phyloP scores from a whole-genome alignment of 2,888 invertebrate genomes.

The Pollenia labialis region DNA sequence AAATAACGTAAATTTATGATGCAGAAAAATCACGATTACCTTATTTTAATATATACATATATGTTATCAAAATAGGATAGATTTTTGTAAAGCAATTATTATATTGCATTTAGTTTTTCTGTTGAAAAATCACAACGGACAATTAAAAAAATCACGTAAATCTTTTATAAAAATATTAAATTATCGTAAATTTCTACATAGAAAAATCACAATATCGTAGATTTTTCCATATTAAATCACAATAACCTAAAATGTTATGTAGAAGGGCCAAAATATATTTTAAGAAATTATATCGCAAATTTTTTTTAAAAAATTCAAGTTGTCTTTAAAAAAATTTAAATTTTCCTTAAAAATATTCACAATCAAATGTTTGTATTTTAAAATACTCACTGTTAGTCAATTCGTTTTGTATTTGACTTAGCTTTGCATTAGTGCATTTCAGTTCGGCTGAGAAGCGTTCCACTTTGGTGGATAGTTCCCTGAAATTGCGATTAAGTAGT shows the following conservation, averaged over 20 bases:
- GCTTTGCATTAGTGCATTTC: constrained; percentile 76
- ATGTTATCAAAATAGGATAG: no score
- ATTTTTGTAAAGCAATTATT: no score
- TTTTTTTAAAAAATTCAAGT: background rate
- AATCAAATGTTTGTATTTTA: background rate
- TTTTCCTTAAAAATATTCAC: background rate
- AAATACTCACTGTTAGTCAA: constrained; percentile 79
- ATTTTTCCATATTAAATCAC: background rate
- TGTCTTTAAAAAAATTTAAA: background rate
- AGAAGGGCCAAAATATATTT: background rate
- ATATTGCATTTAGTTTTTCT: no score
- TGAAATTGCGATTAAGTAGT: constrained; percentile 79
- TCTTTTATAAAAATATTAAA: background rate
- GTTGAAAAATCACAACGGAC: no score
- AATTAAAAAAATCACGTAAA: background rate
- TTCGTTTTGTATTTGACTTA: constrained; percentile 78
- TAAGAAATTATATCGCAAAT: background rate
- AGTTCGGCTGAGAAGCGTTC: constrained; percentile 79
- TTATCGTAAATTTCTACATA: background rate
- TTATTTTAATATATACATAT: no score
- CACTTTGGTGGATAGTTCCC: constrained; percentile 79
- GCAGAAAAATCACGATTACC: no score
- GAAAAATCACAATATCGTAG: background rate
- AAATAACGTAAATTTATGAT: no score
- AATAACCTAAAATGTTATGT: background rate